These are phyloP conservation scores for Scolanthus callimorphus DNA, from an alignment of 92 coral and sea anemone genomes.

Conservation along the genomic window DNA sequence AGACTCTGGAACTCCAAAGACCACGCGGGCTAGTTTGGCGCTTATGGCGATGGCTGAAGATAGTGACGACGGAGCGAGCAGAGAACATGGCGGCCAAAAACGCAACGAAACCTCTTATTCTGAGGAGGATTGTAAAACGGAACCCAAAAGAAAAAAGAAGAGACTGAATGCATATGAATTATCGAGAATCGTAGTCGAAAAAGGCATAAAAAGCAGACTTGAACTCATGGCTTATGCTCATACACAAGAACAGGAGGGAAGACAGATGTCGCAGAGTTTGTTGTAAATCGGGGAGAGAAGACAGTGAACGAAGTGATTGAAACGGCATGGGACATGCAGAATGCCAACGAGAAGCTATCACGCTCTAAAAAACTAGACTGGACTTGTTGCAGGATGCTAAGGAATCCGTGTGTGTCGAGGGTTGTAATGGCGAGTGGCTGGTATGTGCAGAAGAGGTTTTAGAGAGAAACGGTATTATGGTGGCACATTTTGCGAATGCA, in stretches of 20 bases:
- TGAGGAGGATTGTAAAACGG: too few relatives aligned
- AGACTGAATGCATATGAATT: slow-evolving; percentile 37
- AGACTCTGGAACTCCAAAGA: slow-evolving; percentile 20
- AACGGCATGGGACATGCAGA: slow-evolving; percentile 44
- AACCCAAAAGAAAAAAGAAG: not conserved
- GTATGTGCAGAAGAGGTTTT: slow-evolving; percentile 34
- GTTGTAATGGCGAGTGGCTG: slow-evolving; percentile 22
- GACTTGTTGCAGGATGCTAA: not conserved
- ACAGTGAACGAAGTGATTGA: slow-evolving; percentile 23
- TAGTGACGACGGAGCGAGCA: too few relatives aligned
- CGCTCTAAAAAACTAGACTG: too few relatives aligned
- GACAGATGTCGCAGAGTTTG: slow-evolving; percentile 52
- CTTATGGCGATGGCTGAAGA: too few relatives aligned
- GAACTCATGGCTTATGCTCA: slow-evolving; percentile 52
- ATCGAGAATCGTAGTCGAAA: slow-evolving; percentile 26
- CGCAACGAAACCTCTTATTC: too few relatives aligned
- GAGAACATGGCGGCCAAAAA: too few relatives aligned
- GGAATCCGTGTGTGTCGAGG: slow-evolving; percentile 10
- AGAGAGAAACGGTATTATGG: slow-evolving; percentile 26
- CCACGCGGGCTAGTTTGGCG: too few relatives aligned
- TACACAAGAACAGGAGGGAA: slow-evolving; percentile 41
- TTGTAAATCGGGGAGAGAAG: slow-evolving; percentile 41
- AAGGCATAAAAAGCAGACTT: slow-evolving; percentile 21
- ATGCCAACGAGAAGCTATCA: slow-evolving; percentile 12
- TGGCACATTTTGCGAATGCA: too few relatives aligned